Conservation (phyloP, 2,888 invertebrate genomes). For the Limulus polyphemus region DNA sequence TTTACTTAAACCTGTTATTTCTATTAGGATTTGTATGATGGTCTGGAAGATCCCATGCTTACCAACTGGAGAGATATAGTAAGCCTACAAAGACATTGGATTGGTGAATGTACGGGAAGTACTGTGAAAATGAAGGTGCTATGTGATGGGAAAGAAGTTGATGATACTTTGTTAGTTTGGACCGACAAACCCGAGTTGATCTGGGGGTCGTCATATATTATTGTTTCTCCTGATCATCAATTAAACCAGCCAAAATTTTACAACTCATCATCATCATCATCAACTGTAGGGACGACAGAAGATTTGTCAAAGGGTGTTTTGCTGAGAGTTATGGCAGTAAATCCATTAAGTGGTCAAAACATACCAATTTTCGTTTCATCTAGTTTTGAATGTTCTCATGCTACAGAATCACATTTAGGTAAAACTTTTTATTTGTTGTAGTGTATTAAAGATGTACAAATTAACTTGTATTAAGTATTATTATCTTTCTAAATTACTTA, state of each 20-base stretch:
- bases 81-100: slow-evolving; percentile 76
- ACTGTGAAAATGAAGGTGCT: slow-evolving; percentile 20
- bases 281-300: no score
- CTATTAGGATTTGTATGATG: slow-evolving; percentile 44
- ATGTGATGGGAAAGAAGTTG: slow-evolving; percentile 11
- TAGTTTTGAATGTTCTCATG: slow-evolving; percentile 48
- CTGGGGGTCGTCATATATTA: slow-evolving; percentile 55
- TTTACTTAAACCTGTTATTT: not conserved
- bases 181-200: slow-evolving; percentile 59
- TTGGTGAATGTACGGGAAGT: slow-evolving; percentile 70
- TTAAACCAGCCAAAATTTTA: slow-evolving; percentile 4
- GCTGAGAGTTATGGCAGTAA: slow-evolving; percentile 44
- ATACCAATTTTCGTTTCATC: slow-evolving; percentile 38
- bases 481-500: no score
- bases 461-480: no score
- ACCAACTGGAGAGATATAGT: slow-evolving; percentile 72
- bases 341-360: slow-evolving; percentile 51
- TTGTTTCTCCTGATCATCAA: slow-evolving; percentile 46
- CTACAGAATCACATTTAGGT: slow-evolving; percentile 54
- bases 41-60: slow-evolving; percentile 49
- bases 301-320: slow-evolving; percentile 1
- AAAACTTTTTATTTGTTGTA: not conserved
- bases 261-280: no score
- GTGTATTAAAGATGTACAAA: no score
- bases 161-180: slow-evolving; percentile 51